Conservation (phyloP, 2,113 vertebrate species). For the Atlantisia rogersi region DNA sequence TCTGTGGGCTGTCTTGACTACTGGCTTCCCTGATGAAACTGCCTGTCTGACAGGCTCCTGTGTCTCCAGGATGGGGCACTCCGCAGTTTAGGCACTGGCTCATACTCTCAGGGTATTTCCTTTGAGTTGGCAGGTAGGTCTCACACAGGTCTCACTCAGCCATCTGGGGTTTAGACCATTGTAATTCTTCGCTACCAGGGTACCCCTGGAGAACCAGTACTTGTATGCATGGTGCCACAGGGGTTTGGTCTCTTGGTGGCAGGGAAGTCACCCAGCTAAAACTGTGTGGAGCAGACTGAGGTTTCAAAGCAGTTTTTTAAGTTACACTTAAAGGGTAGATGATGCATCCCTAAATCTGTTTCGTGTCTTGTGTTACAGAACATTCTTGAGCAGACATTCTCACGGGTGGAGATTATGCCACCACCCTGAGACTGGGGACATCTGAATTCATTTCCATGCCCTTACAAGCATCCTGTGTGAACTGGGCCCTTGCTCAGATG, state of each 20-base stretch:
- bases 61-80: neutral
- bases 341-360: neutral
- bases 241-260: neutral
- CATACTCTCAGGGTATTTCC: neutral
- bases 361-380: neutral
- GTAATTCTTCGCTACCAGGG: neutral
- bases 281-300: neutral
- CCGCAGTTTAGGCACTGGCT: neutral
- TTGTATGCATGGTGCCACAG: neutral
- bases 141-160: neutral
- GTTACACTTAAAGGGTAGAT: neutral
- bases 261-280: neutral
- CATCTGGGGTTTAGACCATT: neutral
- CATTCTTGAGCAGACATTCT: neutral
- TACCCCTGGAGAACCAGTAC: neutral
- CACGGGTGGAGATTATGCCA: neutral
- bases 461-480: neutral
- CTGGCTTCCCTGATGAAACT: neutral
- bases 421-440: neutral
- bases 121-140: neutral
- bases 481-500: neutral
- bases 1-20: neutral
- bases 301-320: neutral
- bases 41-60: neutral
- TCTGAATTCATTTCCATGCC: neutral